Conservation (phyloP, 2,888 invertebrate genomes). For the Pocota personata region DNA sequence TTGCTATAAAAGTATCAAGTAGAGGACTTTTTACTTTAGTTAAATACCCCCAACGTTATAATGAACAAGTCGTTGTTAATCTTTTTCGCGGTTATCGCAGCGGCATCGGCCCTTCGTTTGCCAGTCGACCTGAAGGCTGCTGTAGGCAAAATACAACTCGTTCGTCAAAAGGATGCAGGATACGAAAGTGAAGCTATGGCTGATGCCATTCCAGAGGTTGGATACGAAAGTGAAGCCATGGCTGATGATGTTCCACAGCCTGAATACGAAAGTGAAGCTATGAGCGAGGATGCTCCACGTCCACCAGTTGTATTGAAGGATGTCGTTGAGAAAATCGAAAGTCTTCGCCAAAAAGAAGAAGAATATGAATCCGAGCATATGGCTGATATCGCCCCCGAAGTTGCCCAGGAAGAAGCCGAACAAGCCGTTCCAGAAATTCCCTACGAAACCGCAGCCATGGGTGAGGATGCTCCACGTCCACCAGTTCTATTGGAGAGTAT, state of each 20-base stretch:
- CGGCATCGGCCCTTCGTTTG: constrained; percentile 41
- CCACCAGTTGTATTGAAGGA: background rate
- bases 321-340: background rate
- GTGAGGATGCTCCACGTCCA: background rate
- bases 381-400: too few relatives aligned
- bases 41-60: background rate
- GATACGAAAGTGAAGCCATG: background rate
- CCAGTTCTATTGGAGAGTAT: background rate
- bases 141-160: background rate
- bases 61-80: constrained; percentile 51
- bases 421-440: background rate
- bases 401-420: too few relatives aligned
- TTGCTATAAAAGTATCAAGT: constrained; percentile 45
- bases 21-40: constrained; percentile 22
- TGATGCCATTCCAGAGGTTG: background rate
- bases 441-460: too few relatives aligned
- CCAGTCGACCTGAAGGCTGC: constrained; percentile 13
- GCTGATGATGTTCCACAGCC: background rate
- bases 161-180: background rate
- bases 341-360: too few relatives aligned
- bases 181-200: background rate
- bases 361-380: too few relatives aligned
- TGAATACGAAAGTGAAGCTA: constrained; percentile 3
- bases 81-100: constrained; percentile 45
- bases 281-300: background rate